These are phyloP conservation scores for Osmoderma eremita DNA, from an alignment of 2,888 invertebrate genomes.

Conservation along the genomic window DNA sequence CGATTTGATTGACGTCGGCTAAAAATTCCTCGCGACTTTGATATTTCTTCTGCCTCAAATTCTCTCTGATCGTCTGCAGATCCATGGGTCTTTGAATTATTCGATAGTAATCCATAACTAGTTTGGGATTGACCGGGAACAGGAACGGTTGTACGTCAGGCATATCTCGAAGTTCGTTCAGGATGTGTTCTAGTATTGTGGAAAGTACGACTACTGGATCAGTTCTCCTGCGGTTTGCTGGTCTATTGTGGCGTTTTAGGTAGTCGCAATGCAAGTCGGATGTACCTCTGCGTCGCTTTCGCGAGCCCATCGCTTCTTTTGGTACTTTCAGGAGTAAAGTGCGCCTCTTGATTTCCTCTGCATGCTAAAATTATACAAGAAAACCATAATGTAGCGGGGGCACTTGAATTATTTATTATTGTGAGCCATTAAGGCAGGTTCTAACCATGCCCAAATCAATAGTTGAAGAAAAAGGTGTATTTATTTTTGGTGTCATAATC, in stretches of 20 bases:
- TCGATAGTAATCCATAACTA: constrained; percentile 93
- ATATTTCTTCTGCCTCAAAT: constrained; percentile 88
- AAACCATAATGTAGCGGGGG: background rate
- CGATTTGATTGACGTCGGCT: constrained; percentile 94
- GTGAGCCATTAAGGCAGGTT: no score
- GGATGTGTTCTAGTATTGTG: constrained; percentile 87
- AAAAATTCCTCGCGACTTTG: constrained; percentile 95
- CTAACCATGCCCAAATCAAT: no score
- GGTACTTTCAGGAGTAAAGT: constrained; percentile 82
- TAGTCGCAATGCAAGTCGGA: constrained; percentile 88
- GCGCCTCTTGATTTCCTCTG: constrained; percentile 85
- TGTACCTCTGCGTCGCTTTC: constrained; percentile 75
- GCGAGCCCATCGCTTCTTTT: constrained; percentile 71
- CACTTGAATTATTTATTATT: no score
- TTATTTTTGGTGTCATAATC: no score
- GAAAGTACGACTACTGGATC: constrained; percentile 97
- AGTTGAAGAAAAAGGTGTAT: no score
- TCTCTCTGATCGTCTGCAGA: constrained; percentile 93
- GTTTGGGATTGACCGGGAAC: constrained; percentile 92
- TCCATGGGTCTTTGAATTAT: constrained; percentile 96
- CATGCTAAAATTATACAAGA: constrained; percentile 71
- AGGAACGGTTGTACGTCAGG: constrained; percentile 94
- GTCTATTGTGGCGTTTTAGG: constrained; percentile 80
- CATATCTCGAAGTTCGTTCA: constrained; percentile 91
- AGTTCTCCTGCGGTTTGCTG: constrained; percentile 90